Conservation (phyloP, 2,888 invertebrate species). For the Leucophora obtusa region DNA sequence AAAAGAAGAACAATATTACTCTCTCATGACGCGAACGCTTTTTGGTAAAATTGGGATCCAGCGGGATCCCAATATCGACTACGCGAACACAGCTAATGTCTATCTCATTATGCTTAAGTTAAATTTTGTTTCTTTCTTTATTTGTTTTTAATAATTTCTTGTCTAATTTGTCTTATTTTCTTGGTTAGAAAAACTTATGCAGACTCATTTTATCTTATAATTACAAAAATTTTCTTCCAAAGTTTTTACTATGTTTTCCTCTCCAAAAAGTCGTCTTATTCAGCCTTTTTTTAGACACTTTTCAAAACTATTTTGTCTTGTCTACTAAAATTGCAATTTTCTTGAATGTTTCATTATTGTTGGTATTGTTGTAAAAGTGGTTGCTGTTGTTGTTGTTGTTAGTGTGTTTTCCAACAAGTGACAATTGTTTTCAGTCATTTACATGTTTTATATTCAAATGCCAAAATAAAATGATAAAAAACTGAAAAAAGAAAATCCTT, state of each 20-base stretch:
- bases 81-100: too few species aligned
- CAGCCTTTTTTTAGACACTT: constrained; percentile 31
- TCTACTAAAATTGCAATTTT: constrained; percentile 59
- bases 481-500: constrained; percentile 23
- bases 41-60: too few species aligned
- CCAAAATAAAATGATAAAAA: constrained; percentile 12
- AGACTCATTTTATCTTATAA: constrained; percentile 49
- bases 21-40: too few species aligned
- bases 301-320: constrained; percentile 53
- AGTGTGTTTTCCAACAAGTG: constrained; percentile 45
- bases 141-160: constrained; percentile 3
- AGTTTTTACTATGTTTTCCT: neutral
- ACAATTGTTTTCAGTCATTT: constrained; percentile 64
- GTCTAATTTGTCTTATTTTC: constrained; percentile 7
- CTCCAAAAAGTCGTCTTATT: neutral
- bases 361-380: neutral
- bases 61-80: too few species aligned
- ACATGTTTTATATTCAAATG: constrained; percentile 57
- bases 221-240: constrained; percentile 36
- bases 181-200: constrained; percentile 38
- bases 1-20: too few species aligned
- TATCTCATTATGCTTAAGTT: neutral
- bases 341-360: constrained; percentile 47
- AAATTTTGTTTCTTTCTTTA: neutral
- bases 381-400: constrained; percentile 34